Percentiles rank a stretch among this genome's conserved stretches.
These are phyloP conservation scores for Dolichopus griseipennis DNA, from an alignment of 2,888 invertebrate genomes.

Conservation along the genomic window DNA sequence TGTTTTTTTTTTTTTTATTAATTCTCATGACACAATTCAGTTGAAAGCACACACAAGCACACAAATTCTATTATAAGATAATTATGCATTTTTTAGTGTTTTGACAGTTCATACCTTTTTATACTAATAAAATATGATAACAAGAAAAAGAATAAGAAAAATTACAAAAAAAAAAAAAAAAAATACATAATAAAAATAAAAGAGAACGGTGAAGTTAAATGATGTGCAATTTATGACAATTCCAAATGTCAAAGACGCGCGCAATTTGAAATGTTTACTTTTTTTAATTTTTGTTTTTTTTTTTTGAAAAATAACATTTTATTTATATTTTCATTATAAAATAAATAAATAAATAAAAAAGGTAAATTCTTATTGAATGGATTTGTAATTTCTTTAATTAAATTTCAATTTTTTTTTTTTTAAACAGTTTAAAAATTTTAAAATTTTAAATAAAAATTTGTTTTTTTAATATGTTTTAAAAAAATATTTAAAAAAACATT, in stretches of 20 bases:
- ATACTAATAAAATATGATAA: neutral
- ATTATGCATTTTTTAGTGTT: constrained; percentile 5
- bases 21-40: constrained; percentile 4
- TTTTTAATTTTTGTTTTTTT: neutral
- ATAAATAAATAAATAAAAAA: neutral
- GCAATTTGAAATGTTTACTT: constrained; percentile 3
- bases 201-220: constrained; percentile 3
- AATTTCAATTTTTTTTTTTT: neutral
- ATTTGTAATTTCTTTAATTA: neutral
- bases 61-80: neutral
- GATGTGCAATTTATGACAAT: constrained; percentile 6
- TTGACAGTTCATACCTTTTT: constrained; percentile 1
- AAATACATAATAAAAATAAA: neutral
- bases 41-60: neutral
- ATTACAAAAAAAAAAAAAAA: no score
- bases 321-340: neutral
- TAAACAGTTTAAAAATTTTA: neutral
- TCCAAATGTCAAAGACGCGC: constrained; percentile 6
- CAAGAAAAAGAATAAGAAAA: neutral
- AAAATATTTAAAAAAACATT: no score
- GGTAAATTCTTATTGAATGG: neutral
- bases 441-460: neutral
- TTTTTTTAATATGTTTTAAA: no score
- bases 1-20: neutral
- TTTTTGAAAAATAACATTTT: neutral